Evolutionary conservation across 2,113 vertebrate genomes (phyloP).

Genomic region (Pteronura brasiliensis): DNA sequence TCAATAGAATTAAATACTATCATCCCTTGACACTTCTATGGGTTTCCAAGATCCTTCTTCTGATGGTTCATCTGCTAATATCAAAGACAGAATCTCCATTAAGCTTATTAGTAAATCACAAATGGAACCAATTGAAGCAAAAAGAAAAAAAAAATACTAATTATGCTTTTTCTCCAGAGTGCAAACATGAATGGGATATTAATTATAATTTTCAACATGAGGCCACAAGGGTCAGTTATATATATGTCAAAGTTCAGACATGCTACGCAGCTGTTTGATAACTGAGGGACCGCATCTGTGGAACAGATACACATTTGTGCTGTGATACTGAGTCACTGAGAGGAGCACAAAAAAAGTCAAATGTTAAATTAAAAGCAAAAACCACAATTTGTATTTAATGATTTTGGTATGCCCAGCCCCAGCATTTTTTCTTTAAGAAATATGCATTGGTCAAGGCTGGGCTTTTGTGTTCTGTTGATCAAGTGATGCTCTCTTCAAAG

Average conservation of each 20-base stretch:
- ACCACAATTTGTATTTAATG: neutral
- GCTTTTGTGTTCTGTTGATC: neutral
- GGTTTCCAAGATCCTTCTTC: neutral
- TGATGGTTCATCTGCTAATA: neutral
- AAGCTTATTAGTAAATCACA: conserved; percentile 10
- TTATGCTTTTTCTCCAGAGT: neutral
- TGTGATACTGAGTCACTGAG: neutral
- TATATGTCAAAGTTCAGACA: neutral
- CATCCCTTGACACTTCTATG: neutral
- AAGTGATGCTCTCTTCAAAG: neutral
- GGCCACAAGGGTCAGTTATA: neutral
- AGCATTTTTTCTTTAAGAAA: neutral
- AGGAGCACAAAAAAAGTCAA: neutral
- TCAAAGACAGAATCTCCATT: neutral
- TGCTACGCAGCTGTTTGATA: neutral
- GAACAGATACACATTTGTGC: neutral
- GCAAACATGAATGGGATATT: neutral
- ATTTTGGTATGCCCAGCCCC: neutral
- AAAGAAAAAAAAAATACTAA: neutral
- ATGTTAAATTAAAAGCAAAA: neutral
- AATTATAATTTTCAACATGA: neutral
- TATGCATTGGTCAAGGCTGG: neutral
- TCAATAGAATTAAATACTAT: neutral
- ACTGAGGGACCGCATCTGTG: neutral
- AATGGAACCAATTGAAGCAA: neutral